Percentiles rank a stretch among this genome's conserved stretches.
Conservation (phyloP, 2,797 vertebrate species). For the Rhinoraja longicauda region DNA sequence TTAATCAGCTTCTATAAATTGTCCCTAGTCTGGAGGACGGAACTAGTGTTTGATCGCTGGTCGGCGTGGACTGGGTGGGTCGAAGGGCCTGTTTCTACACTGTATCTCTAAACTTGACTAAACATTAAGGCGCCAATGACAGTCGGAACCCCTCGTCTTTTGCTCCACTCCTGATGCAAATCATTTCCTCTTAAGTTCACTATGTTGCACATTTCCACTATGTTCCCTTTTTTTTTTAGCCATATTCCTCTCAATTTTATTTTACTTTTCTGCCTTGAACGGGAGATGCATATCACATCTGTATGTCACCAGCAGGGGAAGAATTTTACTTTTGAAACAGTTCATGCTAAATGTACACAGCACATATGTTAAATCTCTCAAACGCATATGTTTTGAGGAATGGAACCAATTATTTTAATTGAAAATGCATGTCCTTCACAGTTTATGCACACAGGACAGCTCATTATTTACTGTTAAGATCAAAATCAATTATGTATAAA, state of each 20-base stretch:
- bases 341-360: background rate
- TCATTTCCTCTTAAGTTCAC: background rate
- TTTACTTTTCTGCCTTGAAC: background rate
- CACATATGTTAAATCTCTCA: slow-evolving; percentile 31
- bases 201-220: background rate
- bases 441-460: slow-evolving; percentile 46
- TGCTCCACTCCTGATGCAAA: background rate
- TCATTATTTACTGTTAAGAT: slow-evolving; percentile 49
- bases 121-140: background rate
- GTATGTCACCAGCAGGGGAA: background rate
- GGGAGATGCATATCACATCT: background rate
- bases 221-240: slow-evolving; percentile 6
- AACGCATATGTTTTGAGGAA: slow-evolving; percentile 42
- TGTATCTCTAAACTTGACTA: no score
- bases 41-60: no score
- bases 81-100: no score
- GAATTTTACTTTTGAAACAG: background rate
- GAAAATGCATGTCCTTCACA: slow-evolving; percentile 47
- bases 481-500: slow-evolving; percentile 52
- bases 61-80: no score
- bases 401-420: slow-evolving; percentile 50
- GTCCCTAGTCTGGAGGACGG: no score
- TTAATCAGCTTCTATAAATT: no score
- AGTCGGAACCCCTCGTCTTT: background rate
- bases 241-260: background rate